Conservation (phyloP, 2,888 invertebrate genomes). For the Lepas anatifera region DNA sequence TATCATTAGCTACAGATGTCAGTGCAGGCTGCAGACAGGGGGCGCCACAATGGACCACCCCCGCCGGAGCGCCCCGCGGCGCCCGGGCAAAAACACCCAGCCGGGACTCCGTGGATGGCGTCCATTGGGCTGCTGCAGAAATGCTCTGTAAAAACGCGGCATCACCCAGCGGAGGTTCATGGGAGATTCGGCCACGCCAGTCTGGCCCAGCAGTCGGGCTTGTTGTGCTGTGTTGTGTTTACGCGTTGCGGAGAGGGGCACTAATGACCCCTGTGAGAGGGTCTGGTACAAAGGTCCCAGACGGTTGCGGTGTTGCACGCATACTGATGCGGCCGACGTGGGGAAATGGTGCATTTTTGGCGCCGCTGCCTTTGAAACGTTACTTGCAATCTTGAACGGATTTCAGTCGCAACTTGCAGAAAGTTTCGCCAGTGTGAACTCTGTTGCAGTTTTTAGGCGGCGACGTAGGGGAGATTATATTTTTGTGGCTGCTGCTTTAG, state of each 20-base stretch:
- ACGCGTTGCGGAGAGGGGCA: background rate
- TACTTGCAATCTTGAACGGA: constrained; percentile 1
- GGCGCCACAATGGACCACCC: background rate
- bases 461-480: background rate
- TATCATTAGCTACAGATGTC: constrained; percentile 7
- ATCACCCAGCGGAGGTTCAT: too few species aligned
- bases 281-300: too few species aligned
- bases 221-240: background rate
- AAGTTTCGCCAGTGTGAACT: constrained; percentile 7
- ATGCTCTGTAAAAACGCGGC: too few species aligned
- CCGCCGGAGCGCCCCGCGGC: background rate
- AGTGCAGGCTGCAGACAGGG: background rate
- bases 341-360: background rate
- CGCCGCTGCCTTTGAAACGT: background rate
- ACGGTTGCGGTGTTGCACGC: too few species aligned
- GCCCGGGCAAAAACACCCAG: background rate
- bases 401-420: constrained; percentile 6
- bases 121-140: too few species aligned
- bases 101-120: too few species aligned
- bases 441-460: background rate
- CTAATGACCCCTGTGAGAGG: constrained; percentile 1
- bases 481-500: background rate
- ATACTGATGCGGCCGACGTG: background rate
- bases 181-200: background rate
- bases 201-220: background rate